Evolutionary conservation across 2,113 vertebrate species (phyloP).

Genomic region (Morphnarchus princeps): DNA sequence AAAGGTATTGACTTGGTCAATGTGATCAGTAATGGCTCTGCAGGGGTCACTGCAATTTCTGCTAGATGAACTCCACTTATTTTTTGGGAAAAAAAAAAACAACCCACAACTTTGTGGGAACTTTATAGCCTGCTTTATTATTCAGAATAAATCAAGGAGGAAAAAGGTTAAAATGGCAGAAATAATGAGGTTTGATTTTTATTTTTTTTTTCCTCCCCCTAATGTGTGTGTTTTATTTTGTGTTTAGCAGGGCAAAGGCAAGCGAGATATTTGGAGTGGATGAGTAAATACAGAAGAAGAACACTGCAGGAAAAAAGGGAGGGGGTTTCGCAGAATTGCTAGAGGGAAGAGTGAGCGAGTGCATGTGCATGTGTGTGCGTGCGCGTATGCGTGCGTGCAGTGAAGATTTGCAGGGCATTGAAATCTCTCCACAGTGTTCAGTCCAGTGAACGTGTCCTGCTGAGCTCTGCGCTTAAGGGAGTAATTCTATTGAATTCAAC

Average conservation of each 20-base stretch:
- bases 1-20: background rate
- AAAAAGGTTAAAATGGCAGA: background rate
- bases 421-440: background rate
- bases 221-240: background rate
- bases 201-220: too few relatives aligned
- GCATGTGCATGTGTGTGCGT: too few relatives aligned
- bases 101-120: background rate
- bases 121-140: background rate
- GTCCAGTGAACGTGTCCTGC: background rate
- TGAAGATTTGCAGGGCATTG: background rate
- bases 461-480: background rate
- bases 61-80: background rate
- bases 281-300: background rate
- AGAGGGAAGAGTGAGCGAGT: background rate
- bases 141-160: background rate
- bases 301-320: too few relatives aligned
- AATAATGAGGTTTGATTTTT: background rate
- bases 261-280: background rate
- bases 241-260: background rate
- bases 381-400: background rate
- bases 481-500: accelerated
- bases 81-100: background rate
- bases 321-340: accelerated
- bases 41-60: background rate
- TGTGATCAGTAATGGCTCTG: background rate